Base-by-base conservation (phyloP, 2,888 invertebrate species). In the Meiosimyza decipiens region DNA sequence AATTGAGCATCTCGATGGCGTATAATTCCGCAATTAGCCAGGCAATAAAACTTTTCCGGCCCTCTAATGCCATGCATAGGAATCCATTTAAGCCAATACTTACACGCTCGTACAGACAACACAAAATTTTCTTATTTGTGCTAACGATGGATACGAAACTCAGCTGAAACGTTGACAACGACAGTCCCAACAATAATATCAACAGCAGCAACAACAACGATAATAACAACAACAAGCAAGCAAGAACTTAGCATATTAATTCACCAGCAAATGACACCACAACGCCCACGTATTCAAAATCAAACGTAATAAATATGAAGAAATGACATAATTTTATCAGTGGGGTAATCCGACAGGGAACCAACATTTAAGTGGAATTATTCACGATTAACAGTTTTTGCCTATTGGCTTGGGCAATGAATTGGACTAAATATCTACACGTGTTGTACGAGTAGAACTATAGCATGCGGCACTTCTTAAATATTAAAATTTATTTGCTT, bases 121-220 rank as follows among this genome's bases (percentile, higher is more conserved):
- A 16, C n/a, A 40, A 63, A 47, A 47, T 33, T 18, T 47, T 15
- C 28, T 57, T 28, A n/a, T 47, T 49, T 63, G 11, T 18, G 6
- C 40, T 40, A 49, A 57, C 28, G 22, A 28, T 15, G 16, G 49
- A 63, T 40, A 9, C n/a, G 11, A 62, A 16, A 62, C n/a, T 7
- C n/a, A 62, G 40, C 33, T 28, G 33, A 60, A 33, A 40, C 15
- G 63, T 47, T 63, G 63, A 63, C 63, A 63, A 54, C 49, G 62
- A 64, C 55, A 51, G 49, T 60, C 54, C 22, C 54, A 49, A 15
- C 33, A 33, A 59, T 49, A 59, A 13, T n/a, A 67, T 22, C 40
- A 51, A 13, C 16, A 64, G 54, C 63, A 71, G 65, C 51, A 75
- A 65, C 65, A 66, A 67, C 51, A 55, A 52, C 68, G 59, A 40